phyloP scores from a whole-genome alignment of 2,113 vertebrate species.

The Gallinago undulata region DNA sequence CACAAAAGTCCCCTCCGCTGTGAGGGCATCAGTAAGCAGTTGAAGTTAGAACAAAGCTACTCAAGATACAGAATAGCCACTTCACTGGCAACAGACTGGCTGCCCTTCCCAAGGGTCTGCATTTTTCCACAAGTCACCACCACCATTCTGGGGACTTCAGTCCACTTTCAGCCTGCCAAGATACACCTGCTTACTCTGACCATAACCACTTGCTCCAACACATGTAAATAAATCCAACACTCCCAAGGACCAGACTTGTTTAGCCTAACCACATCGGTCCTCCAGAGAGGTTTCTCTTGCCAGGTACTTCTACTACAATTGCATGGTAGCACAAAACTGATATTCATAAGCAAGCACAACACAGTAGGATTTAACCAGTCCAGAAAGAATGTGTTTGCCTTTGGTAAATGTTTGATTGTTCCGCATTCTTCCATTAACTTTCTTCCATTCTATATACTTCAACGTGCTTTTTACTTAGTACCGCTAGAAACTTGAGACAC shows the following conservation, averaged over 20 bases:
- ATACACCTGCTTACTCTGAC: neutral
- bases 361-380: neutral
- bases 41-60: neutral
- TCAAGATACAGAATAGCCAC: fast-evolving
- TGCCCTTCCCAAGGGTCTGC: neutral
- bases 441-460: neutral
- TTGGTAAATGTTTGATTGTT: neutral
- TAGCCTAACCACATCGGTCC: fast-evolving
- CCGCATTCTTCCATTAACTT: neutral
- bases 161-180: neutral
- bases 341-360: neutral
- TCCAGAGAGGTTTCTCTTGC: neutral
- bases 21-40: neutral
- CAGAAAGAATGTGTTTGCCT: neutral
- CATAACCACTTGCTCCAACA: neutral
- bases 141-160: neutral
- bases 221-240: neutral
- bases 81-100: neutral
- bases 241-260: neutral
- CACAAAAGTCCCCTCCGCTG: neutral
- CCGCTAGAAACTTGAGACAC: neutral
- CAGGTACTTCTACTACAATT: neutral
- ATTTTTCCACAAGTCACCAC: neutral
- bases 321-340: neutral
- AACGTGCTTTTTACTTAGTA: neutral